These are phyloP conservation scores for Paramuricea clavata DNA, from an alignment of 92 coral and sea anemone genomes.

Conservation along the genomic window DNA sequence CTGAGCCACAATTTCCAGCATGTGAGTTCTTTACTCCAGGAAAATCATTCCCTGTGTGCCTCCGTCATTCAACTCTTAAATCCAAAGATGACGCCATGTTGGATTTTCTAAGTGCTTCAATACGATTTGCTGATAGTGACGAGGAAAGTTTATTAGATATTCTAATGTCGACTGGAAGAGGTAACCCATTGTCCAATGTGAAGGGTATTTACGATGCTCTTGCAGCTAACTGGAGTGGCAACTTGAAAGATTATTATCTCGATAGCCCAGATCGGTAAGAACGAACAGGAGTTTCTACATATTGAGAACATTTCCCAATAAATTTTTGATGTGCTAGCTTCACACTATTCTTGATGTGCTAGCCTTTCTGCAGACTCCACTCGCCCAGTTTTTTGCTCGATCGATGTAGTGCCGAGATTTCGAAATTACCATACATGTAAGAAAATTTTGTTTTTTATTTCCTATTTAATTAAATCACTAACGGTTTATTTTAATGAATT, in stretches of 20 bases:
- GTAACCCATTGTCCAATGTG: slow-evolving; percentile 40
- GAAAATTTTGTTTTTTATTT: too few species aligned
- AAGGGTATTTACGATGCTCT: slow-evolving; percentile 36
- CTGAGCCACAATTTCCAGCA: slow-evolving; percentile 60
- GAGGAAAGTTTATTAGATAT: slow-evolving; percentile 59
- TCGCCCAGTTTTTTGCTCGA: too few species aligned
- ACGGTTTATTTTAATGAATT: too few species aligned
- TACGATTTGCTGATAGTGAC: slow-evolving; percentile 68
- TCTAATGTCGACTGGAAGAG: slow-evolving; percentile 53
- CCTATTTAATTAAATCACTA: too few species aligned
- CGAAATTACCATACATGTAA: too few species aligned
- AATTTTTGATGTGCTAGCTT: too few species aligned
- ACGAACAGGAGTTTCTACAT: too few species aligned
- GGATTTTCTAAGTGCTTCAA: slow-evolving; percentile 54
- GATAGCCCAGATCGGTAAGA: slow-evolving; percentile 14
- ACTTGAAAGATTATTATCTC: slow-evolving; percentile 11
- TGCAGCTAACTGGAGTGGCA: slow-evolving; percentile 1
- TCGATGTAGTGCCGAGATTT: too few species aligned
- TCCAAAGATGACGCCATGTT: slow-evolving; percentile 53
- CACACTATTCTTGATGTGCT: too few species aligned
- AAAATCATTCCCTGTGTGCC: slow-evolving; percentile 54
- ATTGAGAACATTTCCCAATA: too few species aligned
- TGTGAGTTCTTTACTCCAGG: slow-evolving; percentile 66
- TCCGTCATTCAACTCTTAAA: slow-evolving; percentile 62
- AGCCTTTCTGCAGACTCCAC: too few species aligned